phyloP scores from a whole-genome alignment of 2,888 invertebrate genomes.

The Papilio gigon region DNA sequence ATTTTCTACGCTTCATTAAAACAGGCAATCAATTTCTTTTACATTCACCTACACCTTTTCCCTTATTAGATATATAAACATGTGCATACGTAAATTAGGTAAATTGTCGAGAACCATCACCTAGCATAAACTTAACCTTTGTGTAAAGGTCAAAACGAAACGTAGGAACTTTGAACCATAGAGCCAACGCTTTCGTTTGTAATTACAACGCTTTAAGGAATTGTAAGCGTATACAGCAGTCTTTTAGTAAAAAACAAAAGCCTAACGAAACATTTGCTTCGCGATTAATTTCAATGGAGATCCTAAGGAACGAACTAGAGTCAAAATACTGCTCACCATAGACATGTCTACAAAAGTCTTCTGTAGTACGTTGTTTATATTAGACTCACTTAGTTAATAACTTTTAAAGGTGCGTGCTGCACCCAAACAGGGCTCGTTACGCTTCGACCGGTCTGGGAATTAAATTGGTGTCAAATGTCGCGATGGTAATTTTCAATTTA shows the following conservation, averaged over 20 bases:
- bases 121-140: conserved; percentile 11
- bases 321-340: no score
- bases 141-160: conserved; percentile 4
- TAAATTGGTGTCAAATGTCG: conserved; percentile 27
- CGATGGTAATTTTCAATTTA: conserved; percentile 23
- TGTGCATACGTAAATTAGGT: not conserved
- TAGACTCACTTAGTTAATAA: conserved; percentile 2
- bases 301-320: no score
- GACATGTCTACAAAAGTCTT: no score
- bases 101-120: not conserved
- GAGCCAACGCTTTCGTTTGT: not conserved
- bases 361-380: not conserved
- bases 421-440: not conserved
- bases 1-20: conserved; percentile 31
- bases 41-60: not conserved
- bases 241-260: not conserved
- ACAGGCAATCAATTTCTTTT: not conserved
- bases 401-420: not conserved
- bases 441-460: conserved; percentile 1
- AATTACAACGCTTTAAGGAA: not conserved
- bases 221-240: not conserved
- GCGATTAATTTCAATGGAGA: no score
- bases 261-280: not conserved
- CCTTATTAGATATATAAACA: not conserved
- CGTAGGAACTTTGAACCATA: not conserved